Conservation (phyloP, 2,113 vertebrate genomes). For the Pitta sordida region DNA sequence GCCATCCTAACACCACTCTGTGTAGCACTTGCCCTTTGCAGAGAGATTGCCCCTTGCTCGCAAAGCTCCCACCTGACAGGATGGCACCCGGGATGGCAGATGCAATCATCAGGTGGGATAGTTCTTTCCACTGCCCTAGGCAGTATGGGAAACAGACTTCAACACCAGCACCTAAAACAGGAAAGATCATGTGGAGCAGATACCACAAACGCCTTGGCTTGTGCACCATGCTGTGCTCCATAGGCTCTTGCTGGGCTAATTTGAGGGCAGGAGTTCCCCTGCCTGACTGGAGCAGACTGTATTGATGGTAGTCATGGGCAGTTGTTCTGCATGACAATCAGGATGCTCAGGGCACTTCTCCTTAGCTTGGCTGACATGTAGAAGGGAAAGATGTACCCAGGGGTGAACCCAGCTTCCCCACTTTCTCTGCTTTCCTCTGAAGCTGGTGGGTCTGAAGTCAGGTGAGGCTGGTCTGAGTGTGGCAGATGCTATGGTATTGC, state of each 20-base stretch:
- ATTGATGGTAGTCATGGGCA: neutral
- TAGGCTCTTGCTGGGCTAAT: neutral
- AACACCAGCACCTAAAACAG: neutral
- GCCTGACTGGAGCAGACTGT: neutral
- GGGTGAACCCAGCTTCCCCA: neutral
- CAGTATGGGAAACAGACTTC: neutral
- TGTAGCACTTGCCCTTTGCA: fast-evolving
- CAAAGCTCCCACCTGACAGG: neutral
- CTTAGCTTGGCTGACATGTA: neutral
- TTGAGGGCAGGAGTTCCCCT: neutral
- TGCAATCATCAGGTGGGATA: neutral
- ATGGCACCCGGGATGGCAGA: neutral
- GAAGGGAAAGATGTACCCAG: neutral
- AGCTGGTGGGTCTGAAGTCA: neutral
- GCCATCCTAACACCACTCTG: neutral
- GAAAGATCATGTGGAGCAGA: fast-evolving
- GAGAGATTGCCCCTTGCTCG: neutral
- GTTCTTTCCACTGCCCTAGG: neutral
- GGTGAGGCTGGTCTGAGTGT: neutral
- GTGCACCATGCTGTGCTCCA: fast-evolving
- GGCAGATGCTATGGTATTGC: neutral
- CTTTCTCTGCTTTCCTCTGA: neutral
- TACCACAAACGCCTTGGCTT: neutral
- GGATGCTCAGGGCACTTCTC: neutral
- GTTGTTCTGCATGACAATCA: fast-evolving